Percentiles rank a stretch among this genome's conserved stretches.
Evolutionary conservation across 2,888 invertebrate species (phyloP).

Genomic region (Meghimatium bilineatum): DNA sequence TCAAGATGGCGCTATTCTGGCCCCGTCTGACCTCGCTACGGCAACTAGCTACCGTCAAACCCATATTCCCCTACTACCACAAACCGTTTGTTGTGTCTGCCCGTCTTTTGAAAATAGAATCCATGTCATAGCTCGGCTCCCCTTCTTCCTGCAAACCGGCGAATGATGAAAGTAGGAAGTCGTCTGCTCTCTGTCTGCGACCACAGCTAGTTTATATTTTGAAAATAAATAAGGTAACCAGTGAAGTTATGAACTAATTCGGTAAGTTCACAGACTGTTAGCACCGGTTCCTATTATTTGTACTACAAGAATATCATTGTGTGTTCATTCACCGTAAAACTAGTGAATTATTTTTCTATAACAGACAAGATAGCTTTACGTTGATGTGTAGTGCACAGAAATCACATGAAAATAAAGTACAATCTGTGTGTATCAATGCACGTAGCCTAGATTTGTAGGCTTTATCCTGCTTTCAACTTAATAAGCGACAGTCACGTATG

Average conservation of each 20-base stretch:
- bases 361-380: neutral
- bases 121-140: constrained; percentile 12
- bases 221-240: neutral
- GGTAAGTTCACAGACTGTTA: neutral
- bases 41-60: constrained; percentile 18
- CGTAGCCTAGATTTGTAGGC: neutral
- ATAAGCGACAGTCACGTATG: neutral
- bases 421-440: neutral
- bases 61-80: constrained; percentile 11
- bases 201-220: neutral
- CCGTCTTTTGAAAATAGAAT: constrained; percentile 35
- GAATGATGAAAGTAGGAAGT: constrained; percentile 3
- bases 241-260: neutral
- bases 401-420: neutral
- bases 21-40: constrained; percentile 35
- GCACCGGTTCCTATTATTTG: neutral
- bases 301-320: neutral
- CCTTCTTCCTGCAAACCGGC: neutral
- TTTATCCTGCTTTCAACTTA: neutral
- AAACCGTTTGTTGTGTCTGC: constrained; percentile 30
- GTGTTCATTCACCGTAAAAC: too few species aligned
- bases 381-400: neutral
- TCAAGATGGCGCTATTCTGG: constrained; percentile 1
- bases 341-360: neutral
- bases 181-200: neutral